Evolutionary conservation across 2,888 invertebrate species (phyloP), one percentile per base, ranked within the genome.

Genomic region (Eledona agricola): DNA sequence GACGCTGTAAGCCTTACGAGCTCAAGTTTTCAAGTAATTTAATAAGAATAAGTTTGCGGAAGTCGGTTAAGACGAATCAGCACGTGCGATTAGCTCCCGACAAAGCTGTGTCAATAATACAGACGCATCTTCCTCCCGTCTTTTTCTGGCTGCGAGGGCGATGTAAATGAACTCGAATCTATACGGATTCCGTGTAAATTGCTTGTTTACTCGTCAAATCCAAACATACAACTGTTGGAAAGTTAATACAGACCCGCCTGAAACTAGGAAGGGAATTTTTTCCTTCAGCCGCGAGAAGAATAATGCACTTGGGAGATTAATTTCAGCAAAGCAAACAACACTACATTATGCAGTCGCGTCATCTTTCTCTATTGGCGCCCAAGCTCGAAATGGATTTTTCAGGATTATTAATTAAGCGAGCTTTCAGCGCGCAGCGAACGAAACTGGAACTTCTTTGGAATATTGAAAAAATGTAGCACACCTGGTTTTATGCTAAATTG

Each of bases 121-220:
- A 38, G 15, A 15, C 15, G 15, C 13, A 38, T 7, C 22, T 15
- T 12, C 13, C 22, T 16, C 15, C 16, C 15, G 7, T 45, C 45
- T 45, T 45, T 32, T 12, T 6, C 17, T 9, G 25, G n/a, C n/a
- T n/a, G n/a, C n/a, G 47, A 37, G 47, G 28, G 37, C 22, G 13
- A 47, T 47, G 47, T 37, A 47, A 47, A 47, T 47, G 47, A 47
- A 47, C 37, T 28, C 47, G 15, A 37, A 37, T 16, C 20, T 20
- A 37, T 19, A 47, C 37, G 37, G 37, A 47, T 37, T 47, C 37
- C 20, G 37, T 47, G 47, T 47, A 47, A 47, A 47, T 29, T 47
- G 47, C 47, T 47, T 47, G 47, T 47, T 47, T 47, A 47, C 47
- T 37, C 47, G 35, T 47, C 35, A 28, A 47, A 37, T 47, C 47